A percentile compares a stretch with the other conserved stretches of the same genome.
Evolutionary conservation across 1,140 invertebrate genomes (phyloP).

Genomic region (Archivesica marissinica): DNA sequence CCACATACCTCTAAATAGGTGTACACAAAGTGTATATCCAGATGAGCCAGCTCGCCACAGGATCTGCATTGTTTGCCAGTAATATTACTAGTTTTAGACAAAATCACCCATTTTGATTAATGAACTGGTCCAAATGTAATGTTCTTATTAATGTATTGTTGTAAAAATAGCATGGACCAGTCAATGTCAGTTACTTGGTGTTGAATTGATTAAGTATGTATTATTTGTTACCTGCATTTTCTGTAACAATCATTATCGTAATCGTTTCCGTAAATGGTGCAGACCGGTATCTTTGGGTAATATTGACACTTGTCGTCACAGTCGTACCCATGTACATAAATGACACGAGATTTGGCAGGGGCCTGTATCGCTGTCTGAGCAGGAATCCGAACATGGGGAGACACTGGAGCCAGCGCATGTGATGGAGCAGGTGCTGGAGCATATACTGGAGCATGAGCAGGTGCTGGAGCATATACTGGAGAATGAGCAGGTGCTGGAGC

Average conservation of each 20-base stretch:
- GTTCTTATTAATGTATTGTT: too few relatives aligned
- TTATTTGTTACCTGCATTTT: constrained; percentile 2
- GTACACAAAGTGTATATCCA: too few relatives aligned
- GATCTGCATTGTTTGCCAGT: too few relatives aligned
- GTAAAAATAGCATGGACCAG: too few relatives aligned
- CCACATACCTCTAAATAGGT: too few relatives aligned
- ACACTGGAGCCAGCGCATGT: background rate
- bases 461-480: background rate
- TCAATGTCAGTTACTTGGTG: too few relatives aligned
- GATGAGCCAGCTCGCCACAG: too few relatives aligned
- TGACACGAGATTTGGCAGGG: background rate
- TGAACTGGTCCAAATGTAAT: too few relatives aligned
- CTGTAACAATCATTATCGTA: constrained; percentile 32
- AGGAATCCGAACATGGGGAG: background rate
- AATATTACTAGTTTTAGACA: too few relatives aligned
- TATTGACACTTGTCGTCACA: background rate
- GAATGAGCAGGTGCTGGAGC: background rate
- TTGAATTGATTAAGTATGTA: background rate
- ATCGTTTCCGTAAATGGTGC: background rate
- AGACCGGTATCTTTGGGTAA: background rate
- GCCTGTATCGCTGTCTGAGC: background rate
- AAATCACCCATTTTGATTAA: too few relatives aligned
- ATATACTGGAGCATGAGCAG: background rate
- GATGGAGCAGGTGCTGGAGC: background rate
- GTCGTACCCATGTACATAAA: background rate